These are phyloP conservation scores for Meghimatium bilineatum DNA, from an alignment of 2,888 invertebrate species.

Conservation along the genomic window DNA sequence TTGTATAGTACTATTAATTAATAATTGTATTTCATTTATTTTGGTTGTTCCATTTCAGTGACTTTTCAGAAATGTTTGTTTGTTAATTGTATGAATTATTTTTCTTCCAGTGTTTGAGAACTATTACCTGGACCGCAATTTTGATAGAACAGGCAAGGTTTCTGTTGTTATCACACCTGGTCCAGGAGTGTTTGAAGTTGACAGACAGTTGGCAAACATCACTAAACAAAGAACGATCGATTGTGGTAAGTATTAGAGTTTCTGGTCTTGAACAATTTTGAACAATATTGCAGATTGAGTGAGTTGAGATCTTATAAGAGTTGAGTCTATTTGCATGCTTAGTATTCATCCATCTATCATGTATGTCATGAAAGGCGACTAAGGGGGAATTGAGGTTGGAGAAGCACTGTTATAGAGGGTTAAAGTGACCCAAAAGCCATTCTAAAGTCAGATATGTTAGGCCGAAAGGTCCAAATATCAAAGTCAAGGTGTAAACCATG, in stretches of 20 bases:
- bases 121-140: conserved; percentile 96
- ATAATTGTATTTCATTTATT: not conserved
- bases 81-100: not conserved
- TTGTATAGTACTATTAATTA: no score
- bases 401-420: no score
- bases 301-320: no score
- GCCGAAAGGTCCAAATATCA: no score
- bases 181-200: conserved; percentile 98
- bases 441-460: no score
- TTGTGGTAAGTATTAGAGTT: conserved; percentile 83
- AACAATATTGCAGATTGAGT: no score
- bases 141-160: conserved; percentile 97
- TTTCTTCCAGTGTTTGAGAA: conserved; percentile 90
- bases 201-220: conserved; percentile 95
- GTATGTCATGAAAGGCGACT: no score
- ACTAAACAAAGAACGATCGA: conserved; percentile 99
- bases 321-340: no score
- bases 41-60: not conserved
- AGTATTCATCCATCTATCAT: no score
- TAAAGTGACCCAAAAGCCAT: no score
- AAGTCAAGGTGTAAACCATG: no score
- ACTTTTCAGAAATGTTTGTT: not conserved
- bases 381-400: no score
- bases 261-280: not conserved
- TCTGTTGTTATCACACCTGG: conserved; percentile 99